These are phyloP conservation scores for Calephelis perditalis DNA, from an alignment of 2,888 invertebrate genomes.

Conservation along the genomic window DNA sequence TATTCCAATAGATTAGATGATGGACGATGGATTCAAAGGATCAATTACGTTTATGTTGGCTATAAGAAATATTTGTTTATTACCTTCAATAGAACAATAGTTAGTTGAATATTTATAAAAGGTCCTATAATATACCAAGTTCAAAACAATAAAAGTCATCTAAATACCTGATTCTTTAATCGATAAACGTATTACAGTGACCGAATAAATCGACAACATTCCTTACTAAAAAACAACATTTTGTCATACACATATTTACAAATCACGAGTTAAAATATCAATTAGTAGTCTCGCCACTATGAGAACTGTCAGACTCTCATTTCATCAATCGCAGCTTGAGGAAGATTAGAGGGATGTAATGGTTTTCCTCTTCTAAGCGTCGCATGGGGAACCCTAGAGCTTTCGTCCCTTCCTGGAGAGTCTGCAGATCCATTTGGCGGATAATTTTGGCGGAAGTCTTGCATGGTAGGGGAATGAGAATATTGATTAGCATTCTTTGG, in stretches of 20 bases:
- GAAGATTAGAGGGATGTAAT: conserved; percentile 80
- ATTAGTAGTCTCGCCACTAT: conserved; percentile 38
- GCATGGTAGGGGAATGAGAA: conserved; percentile 67
- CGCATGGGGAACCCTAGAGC: conserved; percentile 54
- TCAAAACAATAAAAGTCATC: conserved; percentile 8
- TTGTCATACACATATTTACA: conserved; percentile 55
- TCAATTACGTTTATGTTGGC: no score
- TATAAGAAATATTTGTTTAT: no score
- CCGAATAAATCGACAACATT: conserved; percentile 61
- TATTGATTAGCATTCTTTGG: conserved; percentile 80
- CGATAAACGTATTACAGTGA: conserved; percentile 56
- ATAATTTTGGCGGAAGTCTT: conserved; percentile 77
- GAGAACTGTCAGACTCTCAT: conserved; percentile 90
- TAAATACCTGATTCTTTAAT: conserved; percentile 54
- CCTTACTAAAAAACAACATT: conserved; percentile 44
- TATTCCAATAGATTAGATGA: no score
- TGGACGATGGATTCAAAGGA: no score
- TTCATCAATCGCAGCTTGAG: conserved; percentile 91
- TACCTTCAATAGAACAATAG: no score
- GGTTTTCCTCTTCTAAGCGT: conserved; percentile 62
- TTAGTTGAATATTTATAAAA: no score
- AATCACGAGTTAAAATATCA: conserved; percentile 36
- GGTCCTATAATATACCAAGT: neutral
- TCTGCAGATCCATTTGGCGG: conserved; percentile 78
- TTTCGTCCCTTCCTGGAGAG: conserved; percentile 50